Evolutionary conservation across 2,797 vertebrate species (phyloP), one percentile per base, ranked within the genome.

Genomic region (Pangasius mekongensis): DNA sequence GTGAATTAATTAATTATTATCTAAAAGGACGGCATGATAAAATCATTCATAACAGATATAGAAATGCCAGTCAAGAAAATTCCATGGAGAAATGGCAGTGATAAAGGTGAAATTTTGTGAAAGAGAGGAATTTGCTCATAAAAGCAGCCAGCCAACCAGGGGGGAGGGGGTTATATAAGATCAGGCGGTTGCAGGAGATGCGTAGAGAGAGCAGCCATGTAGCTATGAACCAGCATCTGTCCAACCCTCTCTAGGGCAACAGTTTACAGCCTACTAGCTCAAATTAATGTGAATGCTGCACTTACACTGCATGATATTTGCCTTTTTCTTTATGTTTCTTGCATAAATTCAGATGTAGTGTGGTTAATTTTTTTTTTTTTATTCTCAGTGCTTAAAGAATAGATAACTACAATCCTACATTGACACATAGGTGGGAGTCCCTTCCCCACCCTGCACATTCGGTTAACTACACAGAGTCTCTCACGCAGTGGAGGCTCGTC

Each of bases 111-210:
- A 94, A 92, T 92, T 93, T 93, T 92, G 91, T 93, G 92, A 94
- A 93, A 91, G 93, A 93, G 92, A 93, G 92, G 94, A 95, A 95
- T 94, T 93, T 94, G 94, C 94, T 94, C 95, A 94, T 94, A 94
- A 94, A 95, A 88, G 90, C 91, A 93, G 93, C 91, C 92, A 89
- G 91, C 92, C 91, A 90, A 22, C 83, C 90, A 91, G 92, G 92
- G 94, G 94, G 94, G 92, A 92, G 94, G 95, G 93, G 94, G 93
- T 96, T 96, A 96, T 92, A 93, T 96, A 97, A 97, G 95, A 96
- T 92, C 93, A 95, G 94, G 93, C 93, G 94, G 94, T 95, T 95
- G 94, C 93, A 93, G 92, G 93, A 94, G 88, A 90, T 56, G 81
- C 85, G 86, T 64, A 89, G 85, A 90, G 85, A 90, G 87, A 90